Evolutionary conservation across 2,113 vertebrate species (phyloP), one percentile per base, ranked within the genome.

Genomic region (Verasper variegatus): DNA sequence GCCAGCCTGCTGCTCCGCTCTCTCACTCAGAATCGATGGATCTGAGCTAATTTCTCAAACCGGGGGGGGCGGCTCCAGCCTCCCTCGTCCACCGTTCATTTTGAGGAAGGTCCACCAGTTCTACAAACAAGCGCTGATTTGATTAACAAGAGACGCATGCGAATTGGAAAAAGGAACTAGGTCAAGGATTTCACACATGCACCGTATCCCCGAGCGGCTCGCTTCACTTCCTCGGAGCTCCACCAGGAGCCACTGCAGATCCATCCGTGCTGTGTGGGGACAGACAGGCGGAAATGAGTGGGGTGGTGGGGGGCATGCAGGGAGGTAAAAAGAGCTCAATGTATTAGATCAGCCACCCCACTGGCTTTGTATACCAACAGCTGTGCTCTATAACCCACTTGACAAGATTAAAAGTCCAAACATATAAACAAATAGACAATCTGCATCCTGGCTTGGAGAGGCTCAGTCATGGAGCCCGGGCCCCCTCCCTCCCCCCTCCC

Each of bases 331-430:
- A 80, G 82, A 81, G 76, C 82, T 87, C 85, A 81, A 20, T 88
- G 87, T 86, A 92, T 92, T 91, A 82, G 89, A 92, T 90, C 88
- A 87, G 85, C 85, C 84, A 84, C 76, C 88, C 90, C 76, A 90
- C 87, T 88, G 86, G 90, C 88, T 91, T 86, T 90, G 86, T 87
- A 79, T 88, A 89, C 80, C 31, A 60, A 92, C 91, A 93, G 86
- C 88, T 91, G 89, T 87, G 87, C 88, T 91, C 82, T 82, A 85
- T 89, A 92, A 88, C 88, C 89, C 83, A 88, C 89, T 91, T 90
- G 90, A 91, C 88, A 87, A 83, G 89, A 91, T 92, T 92, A 92
- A 89, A 89, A 91, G 76, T 89, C 88, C 82, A 87, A 90, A 90
- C 84, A 81, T 85, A 90, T 86, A 88, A 91, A 91, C 81, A 91